Evolutionary conservation across 2,797 vertebrate species (phyloP), one percentile per base, ranked within the genome.

Genomic region (Avahi laniger): DNA sequence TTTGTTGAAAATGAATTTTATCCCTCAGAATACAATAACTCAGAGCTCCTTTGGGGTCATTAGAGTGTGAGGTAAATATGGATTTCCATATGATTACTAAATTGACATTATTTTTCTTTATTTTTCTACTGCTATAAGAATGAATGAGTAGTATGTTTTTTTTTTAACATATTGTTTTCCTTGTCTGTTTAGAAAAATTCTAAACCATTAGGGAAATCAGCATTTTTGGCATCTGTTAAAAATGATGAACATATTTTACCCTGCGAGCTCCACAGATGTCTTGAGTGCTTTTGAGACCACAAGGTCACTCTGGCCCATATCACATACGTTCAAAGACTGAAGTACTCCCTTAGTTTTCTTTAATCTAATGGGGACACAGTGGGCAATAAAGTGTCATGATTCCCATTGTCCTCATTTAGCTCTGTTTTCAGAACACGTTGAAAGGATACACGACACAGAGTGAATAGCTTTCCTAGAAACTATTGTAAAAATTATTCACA

Each of bases 1-100:
- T 91, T 94, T 94, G 69, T 65, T 61, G 79, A 93, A 30, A 67
- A 38, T 84, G 50, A 92, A 69, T 88, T 95, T 78, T 93, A 93
- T 93, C 72, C 65, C n/a, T 24, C 72, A 91, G 18, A 78, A 95
- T 96, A 54, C 65, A 80, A 79, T 48, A 43, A 18, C 43, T 43
- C 43, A 43, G 43, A 4, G 43, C 12, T 96, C 9, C 67, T 93
- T 97, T 95, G 24, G 8, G 54, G 10, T 81, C 70, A 43, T 80
- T 79, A 82, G 33, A 35, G n/a, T 84, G 15, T 94, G 38, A 81
- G 10, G 26, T 84, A 80, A 88, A 35, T 79, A 75, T 6, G 43
- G 13, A 57, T 97, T 96, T 93, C 70, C 43, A 12, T 26, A 48
- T 84, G 59, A 54, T 35, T 91, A 73, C 35, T 91, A 90, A 80